Evolutionary conservation across 2,797 vertebrate species (phyloP).

Genomic region (Cichlasoma orientale): DNA sequence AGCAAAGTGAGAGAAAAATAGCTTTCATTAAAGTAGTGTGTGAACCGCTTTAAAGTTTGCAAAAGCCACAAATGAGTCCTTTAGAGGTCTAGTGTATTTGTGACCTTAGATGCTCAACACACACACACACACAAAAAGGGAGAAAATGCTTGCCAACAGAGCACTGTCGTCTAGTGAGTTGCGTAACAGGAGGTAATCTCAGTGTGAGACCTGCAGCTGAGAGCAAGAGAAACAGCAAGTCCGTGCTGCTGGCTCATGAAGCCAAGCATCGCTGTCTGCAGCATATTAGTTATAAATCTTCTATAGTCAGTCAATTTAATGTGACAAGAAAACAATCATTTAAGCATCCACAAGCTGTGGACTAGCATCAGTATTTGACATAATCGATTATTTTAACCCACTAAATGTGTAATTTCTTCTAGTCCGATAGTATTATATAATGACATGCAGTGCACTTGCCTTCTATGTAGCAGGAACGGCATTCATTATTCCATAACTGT

Average conservation of each 20-base stretch:
- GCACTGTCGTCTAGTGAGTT: conserved; percentile 26
- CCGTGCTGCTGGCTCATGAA: conserved; percentile 13
- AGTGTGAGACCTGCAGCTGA: conserved; percentile 37
- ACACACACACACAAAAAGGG: not conserved
- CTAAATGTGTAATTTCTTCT: not conserved
- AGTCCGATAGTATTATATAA: conserved; percentile 13
- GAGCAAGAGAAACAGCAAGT: conserved; percentile 18
- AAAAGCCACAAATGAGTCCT: conserved; percentile 36
- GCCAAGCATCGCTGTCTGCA: not conserved
- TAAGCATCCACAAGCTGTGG: not conserved
- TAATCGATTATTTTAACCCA: not conserved
- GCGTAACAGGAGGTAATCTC: conserved; percentile 43
- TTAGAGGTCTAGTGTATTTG: not conserved
- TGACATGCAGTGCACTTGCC: not conserved
- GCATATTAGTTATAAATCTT: conserved; percentile 4
- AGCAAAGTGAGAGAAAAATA: not conserved
- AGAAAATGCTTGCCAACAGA: conserved; percentile 27
- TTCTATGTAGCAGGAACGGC: conserved; percentile 5
- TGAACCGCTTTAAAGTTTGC: conserved; percentile 19
- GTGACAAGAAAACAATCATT: not conserved
- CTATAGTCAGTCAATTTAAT: not conserved
- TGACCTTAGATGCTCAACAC: not conserved
- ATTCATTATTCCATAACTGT: conserved; percentile 19
- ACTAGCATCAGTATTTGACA: not conserved
- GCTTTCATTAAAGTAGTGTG: not conserved